Evolutionary conservation across 2,113 vertebrate species (phyloP), one percentile per base, ranked within the genome.

Genomic region (Crotalus tigris): DNA sequence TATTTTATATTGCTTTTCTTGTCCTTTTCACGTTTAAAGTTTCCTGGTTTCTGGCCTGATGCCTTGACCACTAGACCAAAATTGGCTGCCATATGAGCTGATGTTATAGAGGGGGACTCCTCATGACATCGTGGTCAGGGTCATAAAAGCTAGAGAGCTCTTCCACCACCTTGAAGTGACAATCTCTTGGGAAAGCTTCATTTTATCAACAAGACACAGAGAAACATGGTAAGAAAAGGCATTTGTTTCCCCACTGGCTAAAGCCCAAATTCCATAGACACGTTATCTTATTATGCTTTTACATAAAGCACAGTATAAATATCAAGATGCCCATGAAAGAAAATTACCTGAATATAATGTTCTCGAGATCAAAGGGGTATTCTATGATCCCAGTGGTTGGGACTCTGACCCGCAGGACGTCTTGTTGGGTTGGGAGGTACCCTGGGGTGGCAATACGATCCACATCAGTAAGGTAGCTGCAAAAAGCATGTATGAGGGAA

Each of bases 321-420:
- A 49, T 26, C 17, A 88, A 88, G 54, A 10, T 17, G 9, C 29
- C 23, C 23, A 4, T 29, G 7, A 17, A 29, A 8, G 3, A 17
- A 24, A 24, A 6, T 54, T 97, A 99, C 99, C 99, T 99, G 98
- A 99, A 99, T 97, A 99, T 98, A 97, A 99, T 98, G 96, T 98
- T 99, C 98, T 99, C 98, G 98, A 99, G 97, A 97, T 99, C 98
- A 94, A 99, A 99, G 39, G 99, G 99, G 97, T 99, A 99, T 95
- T 99, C 98, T 96, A 99, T 99, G 98, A 99, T 99, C 92, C 99
- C 99, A 0, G 99, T 99, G 92, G 99, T 99, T 92, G 99, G 98
- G 94, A 99, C 99, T 92, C 99, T 97, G 87, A 99, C 99, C 96
- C 98, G 98, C 95, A 99, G 98, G 95, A 99, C 98, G 85, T 99